Percentiles rank a stretch among this genome's conserved stretches.
Conservation (phyloP, 2,113 vertebrate species). For the Lycocorax pyrrhopterus region DNA sequence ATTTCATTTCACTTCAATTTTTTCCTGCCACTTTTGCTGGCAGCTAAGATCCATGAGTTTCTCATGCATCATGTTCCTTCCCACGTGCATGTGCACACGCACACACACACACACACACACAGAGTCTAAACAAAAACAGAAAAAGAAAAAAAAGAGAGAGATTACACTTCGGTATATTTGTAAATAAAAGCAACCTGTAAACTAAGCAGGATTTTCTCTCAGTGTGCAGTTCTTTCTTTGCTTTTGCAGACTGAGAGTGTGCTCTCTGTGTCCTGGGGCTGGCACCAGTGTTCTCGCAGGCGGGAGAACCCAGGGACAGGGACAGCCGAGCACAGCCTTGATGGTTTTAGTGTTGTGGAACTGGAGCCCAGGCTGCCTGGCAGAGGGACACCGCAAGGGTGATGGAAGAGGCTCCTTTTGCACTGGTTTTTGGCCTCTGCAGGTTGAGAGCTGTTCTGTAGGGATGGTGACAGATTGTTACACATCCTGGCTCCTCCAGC, state of each 20-base stretch:
- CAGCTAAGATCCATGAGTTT: conserved; percentile 10
- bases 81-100: not conserved
- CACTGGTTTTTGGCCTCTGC: not conserved
- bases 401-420: not conserved
- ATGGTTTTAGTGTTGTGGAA: accelerated
- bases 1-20: conserved; percentile 53
- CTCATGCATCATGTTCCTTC: conserved; percentile 48
- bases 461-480: too few relatives aligned
- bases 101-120: not conserved
- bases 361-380: not conserved
- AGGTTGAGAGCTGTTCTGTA: not conserved
- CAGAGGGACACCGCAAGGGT: not conserved
- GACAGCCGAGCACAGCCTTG: accelerated
- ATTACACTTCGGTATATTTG: conserved; percentile 77
- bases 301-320: accelerated
- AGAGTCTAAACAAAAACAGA: not conserved
- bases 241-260: not conserved
- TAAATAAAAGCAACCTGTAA: conserved; percentile 81
- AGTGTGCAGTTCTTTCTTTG: conserved; percentile 22
- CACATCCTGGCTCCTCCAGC: not conserved
- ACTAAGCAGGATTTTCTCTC: conserved; percentile 38
- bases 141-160: conserved; percentile 65
- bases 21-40: conserved; percentile 29
- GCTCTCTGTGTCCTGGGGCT: not conserved
- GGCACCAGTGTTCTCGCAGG: not conserved